Conservation (phyloP, 1,140 invertebrate genomes). For the Steinernema feltiae region DNA sequence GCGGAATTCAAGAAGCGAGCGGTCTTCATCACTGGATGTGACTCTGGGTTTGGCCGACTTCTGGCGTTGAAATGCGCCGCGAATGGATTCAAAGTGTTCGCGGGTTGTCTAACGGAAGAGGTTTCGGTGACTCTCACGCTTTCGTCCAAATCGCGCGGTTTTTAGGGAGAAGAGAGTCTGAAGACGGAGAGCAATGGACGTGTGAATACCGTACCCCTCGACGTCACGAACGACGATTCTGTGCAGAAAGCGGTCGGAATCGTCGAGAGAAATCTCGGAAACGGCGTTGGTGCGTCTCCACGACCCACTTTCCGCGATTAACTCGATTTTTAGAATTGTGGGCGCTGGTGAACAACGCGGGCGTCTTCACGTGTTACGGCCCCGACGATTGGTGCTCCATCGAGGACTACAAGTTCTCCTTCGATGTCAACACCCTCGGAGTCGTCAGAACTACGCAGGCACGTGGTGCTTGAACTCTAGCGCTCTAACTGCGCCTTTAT, state of each 20-base stretch:
- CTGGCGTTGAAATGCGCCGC: slow-evolving; percentile 36
- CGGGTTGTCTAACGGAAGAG: slow-evolving; percentile 39
- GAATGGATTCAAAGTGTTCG: slow-evolving; percentile 35
- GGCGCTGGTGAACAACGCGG: slow-evolving; percentile 46
- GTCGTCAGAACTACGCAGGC: slow-evolving; percentile 40
- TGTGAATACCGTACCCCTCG: slow-evolving; percentile 30
- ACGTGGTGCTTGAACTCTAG: slow-evolving; percentile 14
- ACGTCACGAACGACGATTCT: slow-evolving; percentile 38
- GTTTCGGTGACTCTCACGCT: slow-evolving; percentile 14
- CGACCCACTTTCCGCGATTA: neutral
- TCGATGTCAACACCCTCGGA: slow-evolving; percentile 42
- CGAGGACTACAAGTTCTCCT: slow-evolving; percentile 38
- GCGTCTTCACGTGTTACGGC: slow-evolving; percentile 49
- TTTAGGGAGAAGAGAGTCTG: slow-evolving; percentile 21
- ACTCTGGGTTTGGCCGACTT: slow-evolving; percentile 39
- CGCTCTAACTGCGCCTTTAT: neutral
- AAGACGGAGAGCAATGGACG: slow-evolving; percentile 19
- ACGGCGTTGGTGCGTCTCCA: slow-evolving; percentile 12
- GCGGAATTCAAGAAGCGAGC: slow-evolving; percentile 21
- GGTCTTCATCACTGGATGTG: slow-evolving; percentile 44
- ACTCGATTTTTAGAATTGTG: slow-evolving; percentile 36
- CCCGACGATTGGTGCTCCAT: slow-evolving; percentile 45
- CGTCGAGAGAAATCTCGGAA: slow-evolving; percentile 28
- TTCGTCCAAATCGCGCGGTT: too few species aligned
- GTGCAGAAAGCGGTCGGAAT: slow-evolving; percentile 28